Base-by-base conservation (phyloP, 2,888 invertebrate genomes). In the Mycalesis mineus region DNA sequence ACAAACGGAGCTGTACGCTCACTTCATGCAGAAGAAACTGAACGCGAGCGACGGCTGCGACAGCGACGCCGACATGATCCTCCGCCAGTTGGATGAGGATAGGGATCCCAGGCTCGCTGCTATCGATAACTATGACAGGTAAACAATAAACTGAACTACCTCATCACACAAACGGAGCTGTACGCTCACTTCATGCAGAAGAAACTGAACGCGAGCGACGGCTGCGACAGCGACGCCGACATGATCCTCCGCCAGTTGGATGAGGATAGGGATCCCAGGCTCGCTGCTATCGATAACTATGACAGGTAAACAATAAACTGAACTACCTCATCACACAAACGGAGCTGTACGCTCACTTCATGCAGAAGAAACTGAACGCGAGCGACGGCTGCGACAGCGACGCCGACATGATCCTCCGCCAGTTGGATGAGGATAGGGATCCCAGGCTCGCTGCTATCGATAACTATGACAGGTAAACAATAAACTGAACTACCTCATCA, bases 121-220 rank as follows among this genome's bases (percentile, higher is more conserved):
- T 37, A 93, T 95, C 51, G 97, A 97, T 77, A 94, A 94, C 73
- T 97, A 97, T 75, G 95, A 97, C 75, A 92, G 93, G 94, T 93
- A 17, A 4, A 22, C 22, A 22, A 5, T 22, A 4, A 22, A 7
- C 33, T 33, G 2, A 33, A 2, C 33, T 33, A 11, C 33, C 33
- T 7, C 33, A 5, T 33, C 57, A 98, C 98, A 0, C 98, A 98
- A 84, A 98, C 98, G 0, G 98, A 98, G 81, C 79, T 98, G 15
- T 98, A 98, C 79, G 98, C 98, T 8, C 98, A 98, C 86, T 98
- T 98, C 73, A 98, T 98, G 97, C 97, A 97, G 4, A 92, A 94
- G 58, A 98, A 98, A 83, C 84, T 97, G 66, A 95, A 94, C 0
- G 92, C 93, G 63, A 92, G 89, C 0, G 82, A 77, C 0, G 93